Evolutionary conservation across 2,888 invertebrate species (phyloP).

Genomic region (Phlogophora meticulosa): DNA sequence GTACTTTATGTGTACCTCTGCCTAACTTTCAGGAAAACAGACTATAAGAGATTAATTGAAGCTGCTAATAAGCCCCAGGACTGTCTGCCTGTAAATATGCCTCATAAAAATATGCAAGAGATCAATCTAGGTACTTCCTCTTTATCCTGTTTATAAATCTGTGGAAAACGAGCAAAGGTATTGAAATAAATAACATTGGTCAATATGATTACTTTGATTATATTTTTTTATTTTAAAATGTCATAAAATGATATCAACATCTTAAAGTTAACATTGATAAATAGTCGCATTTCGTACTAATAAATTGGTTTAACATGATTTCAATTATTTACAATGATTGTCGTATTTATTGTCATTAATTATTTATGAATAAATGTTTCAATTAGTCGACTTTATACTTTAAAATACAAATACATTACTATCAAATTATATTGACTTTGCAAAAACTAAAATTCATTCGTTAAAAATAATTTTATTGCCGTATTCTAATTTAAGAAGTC

Average conservation of each 20-base stretch:
- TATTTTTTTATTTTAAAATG: slow-evolving; percentile 89
- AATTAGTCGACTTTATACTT: slow-evolving; percentile 38
- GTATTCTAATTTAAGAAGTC: background rate
- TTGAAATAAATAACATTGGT: slow-evolving; percentile 58
- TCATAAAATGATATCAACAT: slow-evolving; percentile 91
- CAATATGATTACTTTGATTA: slow-evolving; percentile 74
- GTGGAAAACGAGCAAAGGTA: background rate
- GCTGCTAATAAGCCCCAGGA: no score
- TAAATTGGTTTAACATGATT: slow-evolving; percentile 81
- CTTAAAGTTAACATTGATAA: slow-evolving; percentile 90
- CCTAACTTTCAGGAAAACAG: no score
- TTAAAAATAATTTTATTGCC: no score
- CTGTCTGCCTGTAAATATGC: no score
- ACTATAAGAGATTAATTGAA: no score
- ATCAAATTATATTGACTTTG: slow-evolving; percentile 33
- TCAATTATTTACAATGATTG: slow-evolving; percentile 83
- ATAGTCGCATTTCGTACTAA: slow-evolving; percentile 77
- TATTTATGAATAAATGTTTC: slow-evolving; percentile 51
- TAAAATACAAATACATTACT: slow-evolving; percentile 36
- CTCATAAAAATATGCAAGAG: no score
- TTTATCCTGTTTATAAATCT: background rate
- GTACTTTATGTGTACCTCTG: no score
- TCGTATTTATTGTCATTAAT: slow-evolving; percentile 85
- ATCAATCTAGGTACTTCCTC: no score
- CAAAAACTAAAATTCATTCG: background rate